Base-by-base conservation (phyloP, 2,113 vertebrate species). In the Columbina picui region DNA sequence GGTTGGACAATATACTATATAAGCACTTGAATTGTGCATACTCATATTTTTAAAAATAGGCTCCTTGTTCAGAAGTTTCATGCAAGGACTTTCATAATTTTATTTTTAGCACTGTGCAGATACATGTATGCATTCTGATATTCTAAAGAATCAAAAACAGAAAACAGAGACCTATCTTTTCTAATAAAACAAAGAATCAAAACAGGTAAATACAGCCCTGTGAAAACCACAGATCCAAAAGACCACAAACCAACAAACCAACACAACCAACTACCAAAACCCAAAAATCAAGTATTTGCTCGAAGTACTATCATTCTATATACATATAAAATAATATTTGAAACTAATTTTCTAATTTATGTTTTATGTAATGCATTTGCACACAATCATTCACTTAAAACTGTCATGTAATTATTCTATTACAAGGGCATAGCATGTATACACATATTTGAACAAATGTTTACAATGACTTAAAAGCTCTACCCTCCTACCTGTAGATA, bases 401-500 rank as follows among this genome's bases (percentile, higher is more conserved):
- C 6, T 13, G 3, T 2, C 1, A 21, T 10, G 14, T 34, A 74
- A 84, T 61, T 89, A 39, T 39, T 39, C 43, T 80, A n/a, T 47
- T 84, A 52, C 21, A 70, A 52, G 17, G 2, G 10, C 20, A 61
- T 12, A 90, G 15, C 34, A 30, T 1, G 8, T 7, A 23, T 10
- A 6, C 10, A 25, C 32, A 47, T 15, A 14, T 16, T 30, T 34
- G 63, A 47, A 79, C 14, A 63, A 41, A 43, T 29, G 4, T 49
- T 86, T 75, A 68, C 45, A 9, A 65, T 61, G n/a, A 95, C 63
- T 85, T 34, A 77, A 82, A 63, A 91, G 39, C 63, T 83, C 32
- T 92, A 64, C 34, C 23, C 18, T 94, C 96, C 97, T 98, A 99
- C 99, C 99, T 99, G 99, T 89, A 99, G 98, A 89, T 99, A 99